These are phyloP conservation scores for Hyla sarda DNA, from an alignment of 2,113 vertebrate genomes.

Conservation along the genomic window DNA sequence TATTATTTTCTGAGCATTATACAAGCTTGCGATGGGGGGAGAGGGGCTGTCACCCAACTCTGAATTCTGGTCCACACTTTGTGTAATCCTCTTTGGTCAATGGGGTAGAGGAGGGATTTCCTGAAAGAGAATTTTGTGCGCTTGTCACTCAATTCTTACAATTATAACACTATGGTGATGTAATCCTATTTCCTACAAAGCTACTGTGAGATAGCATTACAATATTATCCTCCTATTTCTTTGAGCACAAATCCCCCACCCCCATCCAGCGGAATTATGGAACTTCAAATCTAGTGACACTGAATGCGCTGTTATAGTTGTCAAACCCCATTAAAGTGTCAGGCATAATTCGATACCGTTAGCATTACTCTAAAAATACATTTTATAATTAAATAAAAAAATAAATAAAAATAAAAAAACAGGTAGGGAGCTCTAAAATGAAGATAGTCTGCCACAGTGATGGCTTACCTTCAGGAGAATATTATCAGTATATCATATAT, in stretches of 20 bases:
- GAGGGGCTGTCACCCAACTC: not conserved
- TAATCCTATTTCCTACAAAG: not conserved
- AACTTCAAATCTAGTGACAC: fast-evolving
- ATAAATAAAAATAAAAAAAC: not conserved
- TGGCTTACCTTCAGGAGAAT: not conserved
- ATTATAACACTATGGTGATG: not conserved
- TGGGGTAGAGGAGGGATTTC: not conserved
- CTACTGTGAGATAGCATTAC: not conserved
- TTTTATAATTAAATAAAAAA: not conserved
- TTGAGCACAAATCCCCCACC: not conserved
- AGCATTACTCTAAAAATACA: not conserved
- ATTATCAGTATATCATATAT: not conserved
- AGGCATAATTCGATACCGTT: not conserved
- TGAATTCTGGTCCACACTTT: not conserved
- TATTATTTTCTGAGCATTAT: not conserved
- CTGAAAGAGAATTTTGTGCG: not conserved
- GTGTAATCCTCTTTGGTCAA: slow-evolving; percentile 53
- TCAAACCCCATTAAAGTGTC: not conserved
- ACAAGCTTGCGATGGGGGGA: not conserved
- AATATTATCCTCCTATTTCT: not conserved
- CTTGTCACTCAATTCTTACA: not conserved
- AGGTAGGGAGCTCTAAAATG: too few species aligned
- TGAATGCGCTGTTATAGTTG: not conserved
- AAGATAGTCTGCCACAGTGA: not conserved
- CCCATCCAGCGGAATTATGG: fast-evolving